phyloP scores from a whole-genome alignment of 1,140 invertebrate genomes.

The Diuraphis noxia region DNA sequence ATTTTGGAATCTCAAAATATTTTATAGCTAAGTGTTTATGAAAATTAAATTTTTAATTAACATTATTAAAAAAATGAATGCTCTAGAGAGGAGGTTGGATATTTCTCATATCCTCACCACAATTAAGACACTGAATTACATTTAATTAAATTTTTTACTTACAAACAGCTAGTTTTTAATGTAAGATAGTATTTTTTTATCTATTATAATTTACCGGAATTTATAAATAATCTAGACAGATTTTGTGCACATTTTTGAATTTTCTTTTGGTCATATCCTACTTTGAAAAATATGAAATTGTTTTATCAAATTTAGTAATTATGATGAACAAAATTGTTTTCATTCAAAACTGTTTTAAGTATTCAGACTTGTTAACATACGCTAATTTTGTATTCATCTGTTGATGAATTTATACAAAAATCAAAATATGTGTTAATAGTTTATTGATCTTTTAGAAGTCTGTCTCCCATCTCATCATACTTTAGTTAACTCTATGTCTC shows the following conservation, averaged over 20 bases:
- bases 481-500: not conserved
- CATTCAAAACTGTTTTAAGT: not conserved
- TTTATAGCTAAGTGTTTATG: no score
- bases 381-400: not conserved
- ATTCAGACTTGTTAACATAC: not conserved
- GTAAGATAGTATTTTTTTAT: not conserved
- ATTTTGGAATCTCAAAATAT: no score
- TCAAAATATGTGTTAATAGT: not conserved
- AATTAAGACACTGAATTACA: no score
- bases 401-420: not conserved
- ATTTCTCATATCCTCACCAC: no score
- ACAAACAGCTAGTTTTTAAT: not conserved
- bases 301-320: not conserved
- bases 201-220: not conserved
- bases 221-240: not conserved
- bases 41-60: no score
- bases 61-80: no score
- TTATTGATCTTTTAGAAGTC: not conserved
- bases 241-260: no score
- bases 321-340: not conserved
- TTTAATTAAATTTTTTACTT: not conserved
- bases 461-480: not conserved
- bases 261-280: no score
- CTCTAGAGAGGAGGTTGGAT: no score
- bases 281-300: no score